Percentiles rank a stretch among this genome's conserved stretches.
phyloP scores from a whole-genome alignment of 1,140 invertebrate genomes.

The Penaeus chinensis region DNA sequence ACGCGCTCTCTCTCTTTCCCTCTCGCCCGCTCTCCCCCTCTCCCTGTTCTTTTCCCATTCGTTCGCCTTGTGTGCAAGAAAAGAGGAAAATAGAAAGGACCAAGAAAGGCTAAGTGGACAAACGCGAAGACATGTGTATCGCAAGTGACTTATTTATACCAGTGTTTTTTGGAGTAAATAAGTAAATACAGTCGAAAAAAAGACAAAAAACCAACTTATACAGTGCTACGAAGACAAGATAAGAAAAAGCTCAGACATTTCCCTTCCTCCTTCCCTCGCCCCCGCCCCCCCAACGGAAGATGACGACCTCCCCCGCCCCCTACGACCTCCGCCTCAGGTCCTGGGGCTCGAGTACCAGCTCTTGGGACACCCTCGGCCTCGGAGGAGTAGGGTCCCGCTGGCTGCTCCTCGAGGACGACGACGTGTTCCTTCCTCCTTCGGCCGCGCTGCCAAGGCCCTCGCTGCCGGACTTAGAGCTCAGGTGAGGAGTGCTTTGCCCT shows the following conservation, averaged over 20 bases:
- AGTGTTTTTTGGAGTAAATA: no score
- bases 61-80: not conserved
- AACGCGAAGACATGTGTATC: no score
- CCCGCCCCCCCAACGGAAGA: no score
- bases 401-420: slow-evolving; percentile 21
- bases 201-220: no score
- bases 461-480: slow-evolving; percentile 46
- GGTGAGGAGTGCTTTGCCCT: not conserved
- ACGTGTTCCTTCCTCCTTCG: slow-evolving; percentile 39
- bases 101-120: no score
- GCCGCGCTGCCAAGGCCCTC: slow-evolving; percentile 29
- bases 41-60: not conserved
- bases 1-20: not conserved
- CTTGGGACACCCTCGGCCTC: slow-evolving; percentile 13
- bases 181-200: no score
- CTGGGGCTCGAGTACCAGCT: slow-evolving; percentile 26
- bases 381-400: not conserved
- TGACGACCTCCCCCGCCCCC: no score
- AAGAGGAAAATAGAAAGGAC: no score
- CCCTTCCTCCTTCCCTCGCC: no score
- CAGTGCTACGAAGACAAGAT: no score
- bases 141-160: no score
- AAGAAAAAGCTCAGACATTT: no score
- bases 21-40: not conserved
- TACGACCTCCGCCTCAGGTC: not conserved